phyloP scores from a whole-genome alignment of 2,113 vertebrate genomes.

The Hemicordylus capensis region DNA sequence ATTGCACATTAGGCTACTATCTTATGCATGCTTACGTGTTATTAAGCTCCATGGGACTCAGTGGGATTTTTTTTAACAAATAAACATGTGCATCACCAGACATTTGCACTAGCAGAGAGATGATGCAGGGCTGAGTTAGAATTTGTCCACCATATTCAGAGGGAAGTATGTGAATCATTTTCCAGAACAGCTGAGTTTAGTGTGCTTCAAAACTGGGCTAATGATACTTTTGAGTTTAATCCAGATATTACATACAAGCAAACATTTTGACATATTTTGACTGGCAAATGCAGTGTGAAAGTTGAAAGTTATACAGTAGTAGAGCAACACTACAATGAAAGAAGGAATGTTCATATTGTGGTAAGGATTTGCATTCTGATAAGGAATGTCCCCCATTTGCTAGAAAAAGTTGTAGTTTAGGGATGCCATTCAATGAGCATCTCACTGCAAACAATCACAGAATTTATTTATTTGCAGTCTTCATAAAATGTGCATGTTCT shows the following conservation, averaged over 20 bases:
- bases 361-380: slow-evolving; percentile 45
- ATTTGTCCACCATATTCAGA: neutral
- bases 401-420: slow-evolving; percentile 22
- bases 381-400: neutral
- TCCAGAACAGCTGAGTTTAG: neutral
- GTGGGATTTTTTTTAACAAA: neutral
- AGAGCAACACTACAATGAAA: slow-evolving; percentile 45
- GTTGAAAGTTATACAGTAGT: slow-evolving; percentile 53
- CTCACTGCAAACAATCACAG: neutral
- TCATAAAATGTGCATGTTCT: neutral
- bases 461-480: neutral
- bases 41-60: too few relatives aligned
- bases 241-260: slow-evolving; percentile 35
- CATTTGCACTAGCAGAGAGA: neutral
- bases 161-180: neutral
- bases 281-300: slow-evolving; percentile 47
- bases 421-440: neutral
- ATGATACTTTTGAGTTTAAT: slow-evolving; percentile 26
- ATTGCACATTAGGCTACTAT: neutral
- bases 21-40: too few relatives aligned
- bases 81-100: neutral
- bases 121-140: neutral
- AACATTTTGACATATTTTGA: slow-evolving; percentile 36
- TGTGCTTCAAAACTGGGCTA: neutral
- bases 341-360: neutral